Evolutionary conservation across 2,888 invertebrate species (phyloP), one percentile per base, ranked within the genome.

Genomic region (Branchipolynoe longqiensis): DNA sequence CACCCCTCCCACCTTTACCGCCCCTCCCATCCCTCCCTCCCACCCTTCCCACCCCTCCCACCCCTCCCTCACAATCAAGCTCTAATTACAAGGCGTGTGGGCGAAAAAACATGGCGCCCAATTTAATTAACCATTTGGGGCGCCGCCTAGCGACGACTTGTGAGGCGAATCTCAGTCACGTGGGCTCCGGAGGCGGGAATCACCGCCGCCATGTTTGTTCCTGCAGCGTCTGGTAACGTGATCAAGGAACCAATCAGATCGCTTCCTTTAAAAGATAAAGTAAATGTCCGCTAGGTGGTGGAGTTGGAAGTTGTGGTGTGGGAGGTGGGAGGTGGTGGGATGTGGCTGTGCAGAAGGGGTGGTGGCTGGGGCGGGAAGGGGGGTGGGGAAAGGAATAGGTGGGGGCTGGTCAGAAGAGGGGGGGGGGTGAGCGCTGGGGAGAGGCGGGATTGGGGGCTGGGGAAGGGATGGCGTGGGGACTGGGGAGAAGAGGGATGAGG

Each of bases 121-220:
- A 74, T 74, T 74, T 74, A 74, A 74, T 74, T 74, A 74, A 74
- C 74, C 3, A 74, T 73, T 41, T 78, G 54, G 31, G 41, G 28
- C 14, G 73, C 62, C 25, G 41, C 73, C n/a, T n/a, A 14, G 6
- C 28, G 12, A 62, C 62, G 41, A 31, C 41, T 48, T 54, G 41
- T 78, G 48, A 48, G 12, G 48, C 48, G 8, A 48, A 6, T 33
- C 36, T 58, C n/a, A 69, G 38, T 31, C 31, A 62, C 33, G 62
- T 4, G 2, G 31, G 33, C 4, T 33, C 38, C 3, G 6, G 18
- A 28, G 62, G 38, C 14, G 38, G 33, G 69, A 69, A n/a, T 38
- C 36, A 14, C 22, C 18, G 33, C 38, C 36, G 69, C 69, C 69
- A 38, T 69, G 38, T 69, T 69, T 69, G 69, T 69, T 3, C 69